Conservation (phyloP, 2,113 vertebrate genomes). For the Ammodytes marinus region DNA sequence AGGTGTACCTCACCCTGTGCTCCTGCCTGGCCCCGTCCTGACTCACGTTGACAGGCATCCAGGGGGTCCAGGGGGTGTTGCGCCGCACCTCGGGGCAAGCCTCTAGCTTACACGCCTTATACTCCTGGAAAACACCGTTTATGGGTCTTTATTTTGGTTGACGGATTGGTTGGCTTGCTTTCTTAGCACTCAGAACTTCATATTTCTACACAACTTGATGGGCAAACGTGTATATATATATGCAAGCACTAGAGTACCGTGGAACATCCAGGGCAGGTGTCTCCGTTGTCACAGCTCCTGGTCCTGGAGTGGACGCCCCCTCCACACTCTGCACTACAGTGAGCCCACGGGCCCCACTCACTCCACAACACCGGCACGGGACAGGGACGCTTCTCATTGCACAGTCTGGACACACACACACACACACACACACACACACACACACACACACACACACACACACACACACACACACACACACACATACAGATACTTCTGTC, state of each 20-base stretch:
- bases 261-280: slow-evolving; percentile 90
- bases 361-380: slow-evolving; percentile 92
- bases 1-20: slow-evolving; percentile 96
- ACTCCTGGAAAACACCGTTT: slow-evolving; percentile 85
- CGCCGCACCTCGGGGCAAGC: slow-evolving; percentile 94
- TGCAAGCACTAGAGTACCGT: slow-evolving; percentile 80
- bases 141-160: too few species aligned
- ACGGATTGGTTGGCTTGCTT: background rate
- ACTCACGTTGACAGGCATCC: slow-evolving; percentile 95
- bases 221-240: too few species aligned
- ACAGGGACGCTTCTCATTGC: slow-evolving; percentile 93
- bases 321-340: slow-evolving; percentile 93
- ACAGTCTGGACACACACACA: slow-evolving; percentile 86
- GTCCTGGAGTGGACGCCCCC: slow-evolving; percentile 94
- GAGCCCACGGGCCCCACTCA: slow-evolving; percentile 93
- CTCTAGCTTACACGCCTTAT: slow-evolving; percentile 93
- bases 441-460: too few species aligned
- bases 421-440: too few species aligned
- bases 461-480: too few species aligned
- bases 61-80: slow-evolving; percentile 96
- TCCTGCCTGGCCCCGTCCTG: slow-evolving; percentile 92
- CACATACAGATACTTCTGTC: background rate
- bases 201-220: background rate
- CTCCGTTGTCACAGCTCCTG: slow-evolving; percentile 92
- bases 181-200: background rate